Evolutionary conservation across 2,797 vertebrate genomes (phyloP).

Genomic region (Tapera naevia): DNA sequence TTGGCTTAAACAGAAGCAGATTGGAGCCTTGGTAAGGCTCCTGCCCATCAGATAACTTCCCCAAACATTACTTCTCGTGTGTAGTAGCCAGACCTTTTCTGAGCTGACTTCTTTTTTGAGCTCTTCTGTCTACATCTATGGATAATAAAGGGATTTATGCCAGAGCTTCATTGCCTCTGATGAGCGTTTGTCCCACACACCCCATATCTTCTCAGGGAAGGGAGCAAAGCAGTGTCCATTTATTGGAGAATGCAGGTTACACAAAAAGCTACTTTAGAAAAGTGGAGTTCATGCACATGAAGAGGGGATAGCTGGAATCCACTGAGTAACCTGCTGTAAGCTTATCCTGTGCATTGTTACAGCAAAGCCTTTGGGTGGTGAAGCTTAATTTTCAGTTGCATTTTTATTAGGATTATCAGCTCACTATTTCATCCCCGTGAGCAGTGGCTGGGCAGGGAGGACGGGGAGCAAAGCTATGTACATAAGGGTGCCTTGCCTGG

Average conservation of each 20-base stretch:
- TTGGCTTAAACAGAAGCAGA: background rate
- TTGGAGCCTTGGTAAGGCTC: background rate
- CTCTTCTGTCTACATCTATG: background rate
- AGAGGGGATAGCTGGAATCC: background rate
- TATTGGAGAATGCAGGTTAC: background rate
- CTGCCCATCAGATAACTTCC: background rate
- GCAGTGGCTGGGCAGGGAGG: background rate
- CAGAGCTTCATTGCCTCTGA: background rate
- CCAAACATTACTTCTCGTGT: background rate
- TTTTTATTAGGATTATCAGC: conserved; percentile 31
- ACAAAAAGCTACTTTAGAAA: background rate
- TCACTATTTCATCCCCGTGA: background rate
- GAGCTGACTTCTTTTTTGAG: background rate
- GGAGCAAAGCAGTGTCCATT: background rate
- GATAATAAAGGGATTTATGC: background rate
- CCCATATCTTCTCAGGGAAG: background rate
- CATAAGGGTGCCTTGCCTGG: background rate
- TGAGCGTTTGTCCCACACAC: background rate
- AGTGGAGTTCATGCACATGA: background rate
- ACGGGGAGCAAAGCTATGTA: background rate
- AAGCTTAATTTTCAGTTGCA: conserved; percentile 3
- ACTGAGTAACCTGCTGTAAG: background rate
- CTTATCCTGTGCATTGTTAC: background rate
- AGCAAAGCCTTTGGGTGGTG: background rate
- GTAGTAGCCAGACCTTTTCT: background rate